Evolutionary conservation across 2,797 vertebrate species (phyloP).

Genomic region (Salarias fasciatus): DNA sequence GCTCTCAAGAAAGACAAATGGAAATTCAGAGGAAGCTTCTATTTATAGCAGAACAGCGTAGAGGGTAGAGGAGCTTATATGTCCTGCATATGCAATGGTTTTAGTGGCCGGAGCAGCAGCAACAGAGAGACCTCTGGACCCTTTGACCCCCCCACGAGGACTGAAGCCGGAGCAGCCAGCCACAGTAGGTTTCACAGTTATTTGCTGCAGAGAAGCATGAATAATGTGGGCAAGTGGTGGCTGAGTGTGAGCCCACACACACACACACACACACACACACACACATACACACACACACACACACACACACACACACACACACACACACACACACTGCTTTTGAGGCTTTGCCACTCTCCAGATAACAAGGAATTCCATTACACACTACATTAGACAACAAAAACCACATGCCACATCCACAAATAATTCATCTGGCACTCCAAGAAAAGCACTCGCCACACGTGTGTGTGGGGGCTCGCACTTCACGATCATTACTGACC

Average conservation of each 20-base stretch:
- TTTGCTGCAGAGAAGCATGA: constrained; percentile 38
- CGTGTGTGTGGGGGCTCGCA: no score
- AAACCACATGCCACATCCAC: constrained; percentile 55
- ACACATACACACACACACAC: not conserved
- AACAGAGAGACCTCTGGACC: constrained; percentile 42
- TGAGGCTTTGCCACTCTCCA: constrained; percentile 53
- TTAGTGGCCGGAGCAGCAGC: not conserved
- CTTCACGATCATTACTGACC: no score
- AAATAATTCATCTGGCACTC: constrained; percentile 68
- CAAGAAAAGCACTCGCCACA: constrained; percentile 57
- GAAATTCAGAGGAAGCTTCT: not conserved
- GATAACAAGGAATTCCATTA: constrained; percentile 73
- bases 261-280: not conserved
- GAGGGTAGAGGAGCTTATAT: no score
- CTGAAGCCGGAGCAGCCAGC: constrained; percentile 14
- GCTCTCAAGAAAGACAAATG: no score
- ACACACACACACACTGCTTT: constrained; percentile 29
- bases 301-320: constrained; percentile 35
- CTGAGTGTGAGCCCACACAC: constrained; percentile 41
- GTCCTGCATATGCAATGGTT: constrained; percentile 7
- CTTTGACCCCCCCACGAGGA: constrained; percentile 29
- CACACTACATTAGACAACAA: constrained; percentile 75
- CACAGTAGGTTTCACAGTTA: constrained; percentile 25
- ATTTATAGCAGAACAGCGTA: not conserved
- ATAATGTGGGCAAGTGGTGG: constrained; percentile 49